Base-by-base conservation (phyloP, 2,113 vertebrate genomes). In the Hippopotamus amphibius region DNA sequence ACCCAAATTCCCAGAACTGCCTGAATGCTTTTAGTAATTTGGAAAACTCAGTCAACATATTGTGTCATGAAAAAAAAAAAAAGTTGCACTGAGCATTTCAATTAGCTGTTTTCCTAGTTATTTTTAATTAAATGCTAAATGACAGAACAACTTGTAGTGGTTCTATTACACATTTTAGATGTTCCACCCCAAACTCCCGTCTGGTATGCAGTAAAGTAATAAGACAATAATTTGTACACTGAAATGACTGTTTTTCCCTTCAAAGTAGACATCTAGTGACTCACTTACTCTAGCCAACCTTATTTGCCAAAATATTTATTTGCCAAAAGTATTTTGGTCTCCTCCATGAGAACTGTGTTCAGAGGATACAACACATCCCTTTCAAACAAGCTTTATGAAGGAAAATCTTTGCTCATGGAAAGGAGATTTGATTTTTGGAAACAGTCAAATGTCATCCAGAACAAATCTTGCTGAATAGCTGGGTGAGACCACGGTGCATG, bases 81-180 rank as follows among this genome's bases (percentile, higher is more conserved):
- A 55, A 74, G 37, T 33, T 89, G 30, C 8, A 76, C 89, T 65
- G 80, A 97, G 96, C 83, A 93, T 96, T 97, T 93, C 95, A 93
- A 96, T 96, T 96, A 95, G 89, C 37, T 95, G 76, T 86, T 95
- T 96, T 77, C 41, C 74, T 89, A 65, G 90, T 80, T 96, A 92
- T 89, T 97, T 97, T 97, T 97, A 96, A 97, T 97, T 96, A 93
- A 95, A 96, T 88, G 48, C 81, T 90, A 96, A 97, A 87, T 53
- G 89, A 86, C 83, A 90, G 80, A 81, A 93, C 59, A 68, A 95
- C 69, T 93, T 59, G n/a, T 19, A 84, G 17, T 81, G 59, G 28
- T 66, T 97, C 83, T 53, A 22, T 83, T 63, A 61, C 43, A 55
- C 61, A 48, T 95, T 86, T 87, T 43, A 72, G 89, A 76, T n/a